These are phyloP conservation scores for Archips xylosteana DNA, from an alignment of 2,888 invertebrate species.

Conservation along the genomic window DNA sequence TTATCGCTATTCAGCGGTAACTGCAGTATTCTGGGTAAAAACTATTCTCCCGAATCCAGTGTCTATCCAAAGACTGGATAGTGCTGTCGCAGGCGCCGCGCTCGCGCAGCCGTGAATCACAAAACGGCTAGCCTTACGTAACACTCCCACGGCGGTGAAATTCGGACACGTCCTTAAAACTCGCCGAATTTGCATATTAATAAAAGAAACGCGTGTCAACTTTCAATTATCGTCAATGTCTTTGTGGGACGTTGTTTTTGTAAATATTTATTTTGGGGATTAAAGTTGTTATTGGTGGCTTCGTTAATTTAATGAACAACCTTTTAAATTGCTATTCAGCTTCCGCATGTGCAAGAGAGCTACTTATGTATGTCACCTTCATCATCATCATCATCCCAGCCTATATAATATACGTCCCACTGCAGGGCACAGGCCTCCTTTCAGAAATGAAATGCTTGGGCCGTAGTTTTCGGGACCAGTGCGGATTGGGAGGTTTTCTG, in stretches of 20 bases:
- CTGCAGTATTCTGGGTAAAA: not conserved
- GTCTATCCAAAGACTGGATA: conserved; percentile 2
- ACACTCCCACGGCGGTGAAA: conserved; percentile 58
- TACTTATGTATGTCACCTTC: no score
- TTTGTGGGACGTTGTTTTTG: conserved; percentile 34
- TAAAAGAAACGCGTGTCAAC: conserved; percentile 43
- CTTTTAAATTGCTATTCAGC: no score
- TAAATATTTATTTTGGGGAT: conserved; percentile 23
- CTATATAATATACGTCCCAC: no score
- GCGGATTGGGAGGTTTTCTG: no score
- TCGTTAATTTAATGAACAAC: conserved; percentile 1
- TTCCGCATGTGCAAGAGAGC: no score
- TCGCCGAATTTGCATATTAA: conserved; percentile 49
- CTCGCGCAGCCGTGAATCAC: conserved; percentile 62
- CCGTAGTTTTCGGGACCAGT: no score
- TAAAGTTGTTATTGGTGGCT: not conserved
- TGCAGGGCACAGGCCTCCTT: no score
- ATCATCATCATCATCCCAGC: no score
- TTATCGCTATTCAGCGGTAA: no score
- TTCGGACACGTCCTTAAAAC: conserved; percentile 57
- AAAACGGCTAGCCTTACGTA: conserved; percentile 60
- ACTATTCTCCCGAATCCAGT: not conserved
- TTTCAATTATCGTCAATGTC: conserved; percentile 45
- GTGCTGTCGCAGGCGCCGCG: conserved; percentile 49
- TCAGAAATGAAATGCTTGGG: no score